Evolutionary conservation across 1,140 invertebrate genomes (phyloP).

Genomic region (Apis florea): DNA sequence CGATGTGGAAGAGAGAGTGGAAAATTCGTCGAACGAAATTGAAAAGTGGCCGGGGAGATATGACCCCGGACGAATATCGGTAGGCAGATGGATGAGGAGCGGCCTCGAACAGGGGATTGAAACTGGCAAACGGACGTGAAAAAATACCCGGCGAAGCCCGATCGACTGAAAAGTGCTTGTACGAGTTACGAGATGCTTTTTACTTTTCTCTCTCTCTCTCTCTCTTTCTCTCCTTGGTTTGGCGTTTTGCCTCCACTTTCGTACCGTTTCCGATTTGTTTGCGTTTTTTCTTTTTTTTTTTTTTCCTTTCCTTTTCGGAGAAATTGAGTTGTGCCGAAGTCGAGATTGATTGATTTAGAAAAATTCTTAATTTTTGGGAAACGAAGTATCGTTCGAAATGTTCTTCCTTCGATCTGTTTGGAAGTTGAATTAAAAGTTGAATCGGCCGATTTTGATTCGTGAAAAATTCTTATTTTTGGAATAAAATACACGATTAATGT

Average conservation of each 20-base stretch:
- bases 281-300: not conserved
- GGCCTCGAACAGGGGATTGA: constrained; percentile 58
- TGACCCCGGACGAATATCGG: constrained; percentile 56
- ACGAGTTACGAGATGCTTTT: constrained; percentile 8
- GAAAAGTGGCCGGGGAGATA: constrained; percentile 69
- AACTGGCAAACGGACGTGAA: constrained; percentile 61
- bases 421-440: too few species aligned
- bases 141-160: constrained; percentile 52
- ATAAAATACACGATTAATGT: too few species aligned
- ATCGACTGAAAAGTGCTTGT: constrained; percentile 61
- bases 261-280: not conserved
- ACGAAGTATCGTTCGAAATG: too few species aligned
- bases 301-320: too few species aligned
- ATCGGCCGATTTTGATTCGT: too few species aligned
- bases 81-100: constrained; percentile 59
- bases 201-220: not conserved
- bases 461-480: too few species aligned
- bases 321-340: too few species aligned
- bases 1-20: not conserved
- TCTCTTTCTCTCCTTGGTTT: not conserved
- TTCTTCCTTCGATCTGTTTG: too few species aligned
- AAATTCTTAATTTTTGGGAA: too few species aligned
- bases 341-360: too few species aligned
- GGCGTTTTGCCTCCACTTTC: not conserved
- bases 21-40: constrained; percentile 67